Evolutionary conservation across 2,888 invertebrate genomes (phyloP), one percentile per base, ranked within the genome.

Genomic region (Phaedon cochleariae): DNA sequence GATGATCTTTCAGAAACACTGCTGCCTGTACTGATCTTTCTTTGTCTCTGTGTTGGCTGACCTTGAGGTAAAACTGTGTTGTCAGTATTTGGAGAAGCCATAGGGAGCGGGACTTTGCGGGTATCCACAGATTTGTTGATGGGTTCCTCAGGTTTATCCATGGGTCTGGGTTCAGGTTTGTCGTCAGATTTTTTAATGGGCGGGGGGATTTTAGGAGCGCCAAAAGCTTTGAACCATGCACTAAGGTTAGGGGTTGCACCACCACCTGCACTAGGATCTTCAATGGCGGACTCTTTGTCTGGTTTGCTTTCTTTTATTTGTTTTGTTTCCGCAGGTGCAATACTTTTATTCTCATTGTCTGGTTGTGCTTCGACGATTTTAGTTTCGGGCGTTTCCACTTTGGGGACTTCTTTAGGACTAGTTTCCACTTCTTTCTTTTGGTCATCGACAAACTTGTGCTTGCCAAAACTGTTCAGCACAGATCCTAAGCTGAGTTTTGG

Each of bases 201-300:
- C 1, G 86, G 80, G 66, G 88, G 85, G 67, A 86, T 87, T 83
- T 94, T 94, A 0, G 95, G 95, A 0, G 92, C 92, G 9, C 95
- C 95, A 80, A 96, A 95, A 0, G 95, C 95, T 83, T 94, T 95
- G 69, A 95, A 93, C 95, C 95, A 96, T 26, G 94, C 95, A 79
- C 94, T 95, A 62, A 94, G 85, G 84, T 95, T 94, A 0, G 95
- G 95, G 34, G 93, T 92, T 17, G 92, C 91, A 80, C 77, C 77
- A 10, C 90, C 91, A 20, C 63, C 59, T 5, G 74, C 72, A 54
- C 74, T 76, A 31, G 76, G 77, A 54, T 76, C 78, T 26, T 67
- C 68, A 15, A 72, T 45, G 70, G 74, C 59, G 41, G 73, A 59
- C 65, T 76, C 66, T 73, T 75, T 45, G 12, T 57, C 70, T 69